Evolutionary conservation across 2,797 vertebrate genomes (phyloP), one percentile per base, ranked within the genome.

Genomic region (Ceyx erithaca): DNA sequence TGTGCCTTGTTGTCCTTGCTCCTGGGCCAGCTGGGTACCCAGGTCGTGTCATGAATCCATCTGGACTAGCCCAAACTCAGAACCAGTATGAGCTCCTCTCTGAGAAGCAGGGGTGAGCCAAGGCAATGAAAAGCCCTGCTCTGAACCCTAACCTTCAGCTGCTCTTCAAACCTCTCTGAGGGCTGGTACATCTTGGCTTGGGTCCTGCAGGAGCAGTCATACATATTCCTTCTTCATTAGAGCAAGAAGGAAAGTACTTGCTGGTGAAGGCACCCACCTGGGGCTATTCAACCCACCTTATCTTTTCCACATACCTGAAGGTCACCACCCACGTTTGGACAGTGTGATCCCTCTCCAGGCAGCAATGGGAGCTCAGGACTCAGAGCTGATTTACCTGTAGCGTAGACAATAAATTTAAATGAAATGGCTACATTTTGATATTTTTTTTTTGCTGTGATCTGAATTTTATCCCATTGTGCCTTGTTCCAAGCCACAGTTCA

Each of bases 301-400:
- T 48, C 33, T 86, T 13, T 64, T 58, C 70, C 48, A 21, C 11
- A 6, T 6, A 30, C 37, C 78, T 68, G 49, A 46, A 63, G 48
- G 35, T 45, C 46, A 54, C 15, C n/a, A 15, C 63, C 23, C 45
- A 31, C 1, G 0, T 67, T 61, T 15, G 33, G 14, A 62, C 49
- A 40, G 2, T 25, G 18, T 54, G 37, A 61, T 78, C n/a, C 54
- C 33, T 61, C 33, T 71, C 3, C 0, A 64, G 41, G 37, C 10
- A 20, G 9, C 45, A 33, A 12, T 9, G 28, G 87, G 26, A 78
- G n/a, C 61, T 72, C 45, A 72, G 55, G 55, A 31, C 28, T 67
- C 0, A 0, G 13, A 40, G n/a, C 37, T 84, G 67, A 58, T 35
- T 21, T 69, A 8, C 1, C 1, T 25, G 16, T 18, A 45, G 6